Evolutionary conservation across 1,140 invertebrate species (phyloP).

Genomic region (Zelostemma sp.): DNA sequence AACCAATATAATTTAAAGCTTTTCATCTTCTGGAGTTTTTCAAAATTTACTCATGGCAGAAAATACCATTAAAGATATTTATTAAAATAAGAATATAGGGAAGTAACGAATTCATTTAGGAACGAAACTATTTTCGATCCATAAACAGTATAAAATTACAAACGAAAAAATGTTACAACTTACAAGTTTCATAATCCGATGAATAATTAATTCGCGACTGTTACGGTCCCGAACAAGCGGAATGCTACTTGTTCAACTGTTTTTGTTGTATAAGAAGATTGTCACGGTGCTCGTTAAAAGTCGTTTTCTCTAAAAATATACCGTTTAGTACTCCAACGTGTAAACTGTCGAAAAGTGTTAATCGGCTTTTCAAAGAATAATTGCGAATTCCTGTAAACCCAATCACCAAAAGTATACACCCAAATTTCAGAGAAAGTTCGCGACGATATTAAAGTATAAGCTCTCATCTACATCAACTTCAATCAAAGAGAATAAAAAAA

Average conservation of each 20-base stretch:
- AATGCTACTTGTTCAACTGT: background rate
- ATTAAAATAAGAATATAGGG: too few relatives aligned
- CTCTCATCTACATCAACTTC: slow-evolving; percentile 7
- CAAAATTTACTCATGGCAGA: too few relatives aligned
- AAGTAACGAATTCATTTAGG: too few relatives aligned
- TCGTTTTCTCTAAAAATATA: slow-evolving; percentile 12
- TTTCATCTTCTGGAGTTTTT: background rate
- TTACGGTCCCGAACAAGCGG: background rate
- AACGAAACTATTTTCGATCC: too few relatives aligned
- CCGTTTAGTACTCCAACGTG: background rate
- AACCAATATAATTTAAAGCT: background rate
- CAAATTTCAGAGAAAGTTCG: background rate
- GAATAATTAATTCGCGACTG: too few relatives aligned
- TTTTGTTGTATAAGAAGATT: slow-evolving; percentile 4
- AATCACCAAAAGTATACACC: slow-evolving; percentile 7
- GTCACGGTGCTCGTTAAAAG: background rate
- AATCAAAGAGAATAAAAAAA: slow-evolving; percentile 11
- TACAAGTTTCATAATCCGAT: too few relatives aligned
- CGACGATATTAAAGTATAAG: slow-evolving; percentile 6
- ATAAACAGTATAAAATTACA: too few relatives aligned
- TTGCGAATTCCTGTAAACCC: slow-evolving; percentile 1
- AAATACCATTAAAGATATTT: too few relatives aligned
- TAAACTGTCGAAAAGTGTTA: slow-evolving; percentile 12
- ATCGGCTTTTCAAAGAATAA: slow-evolving; percentile 15
- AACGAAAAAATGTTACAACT: background rate